Conservation (phyloP, 2,797 vertebrate genomes). For the Macropodus opercularis region DNA sequence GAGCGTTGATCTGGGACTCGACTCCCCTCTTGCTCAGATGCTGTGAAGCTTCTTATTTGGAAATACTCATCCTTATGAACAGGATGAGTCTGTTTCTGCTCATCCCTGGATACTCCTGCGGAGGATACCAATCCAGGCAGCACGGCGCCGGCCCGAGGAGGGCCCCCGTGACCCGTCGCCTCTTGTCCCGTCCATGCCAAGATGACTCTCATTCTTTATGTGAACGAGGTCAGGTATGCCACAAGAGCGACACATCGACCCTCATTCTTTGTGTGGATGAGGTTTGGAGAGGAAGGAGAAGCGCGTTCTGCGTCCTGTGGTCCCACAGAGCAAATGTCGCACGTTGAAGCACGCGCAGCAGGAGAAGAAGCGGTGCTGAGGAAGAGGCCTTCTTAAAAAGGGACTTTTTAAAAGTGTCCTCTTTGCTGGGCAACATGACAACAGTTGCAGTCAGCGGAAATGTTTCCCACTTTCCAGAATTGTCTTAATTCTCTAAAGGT, state of each 20-base stretch:
- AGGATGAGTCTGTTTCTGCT: conserved; percentile 81
- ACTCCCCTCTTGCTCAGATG: conserved; percentile 59
- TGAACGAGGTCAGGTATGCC: conserved; percentile 80
- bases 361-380: conserved; percentile 83
- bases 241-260: conserved; percentile 80
- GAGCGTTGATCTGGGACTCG: conserved; percentile 79
- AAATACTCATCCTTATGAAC: conserved; percentile 82
- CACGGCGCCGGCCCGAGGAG: conserved; percentile 71
- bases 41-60: conserved; percentile 72
- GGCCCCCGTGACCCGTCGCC: conserved; percentile 65
- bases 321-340: conserved; percentile 69
- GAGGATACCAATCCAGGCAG: conserved; percentile 79
- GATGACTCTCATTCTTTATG: conserved; percentile 82
- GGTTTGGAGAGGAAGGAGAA: conserved; percentile 84
- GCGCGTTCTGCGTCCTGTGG: conserved; percentile 68
- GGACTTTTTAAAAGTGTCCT: conserved; percentile 75
- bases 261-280: conserved; percentile 87
- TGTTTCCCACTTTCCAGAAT: conserved; percentile 79
- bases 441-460: conserved; percentile 67
- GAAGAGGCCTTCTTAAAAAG: conserved; percentile 74
- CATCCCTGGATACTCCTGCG: conserved; percentile 89
- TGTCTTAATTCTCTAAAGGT: conserved; percentile 80
- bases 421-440: conserved; percentile 70
- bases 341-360: conserved; percentile 77
- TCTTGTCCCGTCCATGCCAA: conserved; percentile 81